Conservation (phyloP, 2,888 invertebrate species). For the Octodonta nipae region DNA sequence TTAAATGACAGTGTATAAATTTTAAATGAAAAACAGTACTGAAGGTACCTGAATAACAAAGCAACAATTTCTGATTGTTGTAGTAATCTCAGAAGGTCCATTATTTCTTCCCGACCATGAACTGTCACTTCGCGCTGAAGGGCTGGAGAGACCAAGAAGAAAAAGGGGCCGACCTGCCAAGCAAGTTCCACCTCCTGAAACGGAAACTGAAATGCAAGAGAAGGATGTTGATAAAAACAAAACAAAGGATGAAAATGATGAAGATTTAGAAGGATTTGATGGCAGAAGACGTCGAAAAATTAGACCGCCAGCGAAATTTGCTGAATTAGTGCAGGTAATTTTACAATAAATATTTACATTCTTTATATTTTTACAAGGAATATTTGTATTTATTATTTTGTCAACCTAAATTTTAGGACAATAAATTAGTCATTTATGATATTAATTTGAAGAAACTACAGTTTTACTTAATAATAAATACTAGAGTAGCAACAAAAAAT, state of each 20-base stretch:
- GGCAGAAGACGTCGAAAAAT: constrained; percentile 47
- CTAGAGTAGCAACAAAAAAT: no score
- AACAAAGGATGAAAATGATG: constrained; percentile 17
- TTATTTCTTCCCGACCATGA: constrained; percentile 53
- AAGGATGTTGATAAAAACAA: constrained; percentile 8
- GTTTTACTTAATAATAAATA: no score
- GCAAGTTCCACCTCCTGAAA: constrained; percentile 17
- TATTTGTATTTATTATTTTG: no score
- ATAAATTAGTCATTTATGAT: no score
- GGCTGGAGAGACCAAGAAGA: constrained; percentile 49
- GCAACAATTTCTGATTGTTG: constrained; percentile 13
- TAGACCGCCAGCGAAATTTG: constrained; percentile 50
- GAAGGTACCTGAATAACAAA: no score
- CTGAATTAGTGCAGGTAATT: constrained; percentile 49
- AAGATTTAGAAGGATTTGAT: constrained; percentile 26
- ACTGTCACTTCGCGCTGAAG: constrained; percentile 48
- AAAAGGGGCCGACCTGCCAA: constrained; percentile 62
- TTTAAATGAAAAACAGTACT: no score
- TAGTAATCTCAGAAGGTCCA: constrained; percentile 49
- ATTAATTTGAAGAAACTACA: no score
- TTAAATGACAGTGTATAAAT: no score
- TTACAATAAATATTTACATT: no score
- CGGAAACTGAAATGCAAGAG: constrained; percentile 14
- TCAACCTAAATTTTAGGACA: no score
- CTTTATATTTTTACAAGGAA: no score